Base-by-base conservation (phyloP, 2,888 invertebrate species). In the Drosophila affinis region DNA sequence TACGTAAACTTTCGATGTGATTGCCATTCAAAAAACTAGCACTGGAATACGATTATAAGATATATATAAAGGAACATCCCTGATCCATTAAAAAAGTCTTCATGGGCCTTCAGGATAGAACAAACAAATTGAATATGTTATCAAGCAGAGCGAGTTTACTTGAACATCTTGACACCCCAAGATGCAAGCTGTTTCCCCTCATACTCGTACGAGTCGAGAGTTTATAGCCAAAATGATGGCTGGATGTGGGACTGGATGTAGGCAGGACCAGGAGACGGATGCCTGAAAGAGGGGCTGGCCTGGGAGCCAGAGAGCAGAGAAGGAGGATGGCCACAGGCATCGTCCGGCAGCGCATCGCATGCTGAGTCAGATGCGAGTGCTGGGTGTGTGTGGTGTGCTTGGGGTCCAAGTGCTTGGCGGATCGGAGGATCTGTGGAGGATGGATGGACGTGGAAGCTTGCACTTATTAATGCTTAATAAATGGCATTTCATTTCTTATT, bases 401-500 rank as follows among this genome's bases (percentile, higher is more conserved):
- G 21, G 27, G 49, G 39, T 29, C 27, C 78, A 80, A 80, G 80
- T 83, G 80, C 80, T 77, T 68, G 62, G 77, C 77, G 75, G 79
- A 79, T 82, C 17, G 7, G 29, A 2, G 29, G 29, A 9, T 29
- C 29, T 29, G 29, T 45, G 27, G 34, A 45, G 56, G 70, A 72
- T 71, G 61, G 60, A 76, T 76, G 65, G 64, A 65, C 65, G 46
- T 75, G 87, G 76, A 82, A 60, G 81, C 89, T 91, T 90, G 91
- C 91, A 91, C 91, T 91, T 91, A 91, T 90, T 91, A 91, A 91
- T 91, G 91, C 91, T 91, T 91, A 91, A 91, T 91, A 91, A 91
- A 91, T 91, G 91, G 91, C 91, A 91, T 90, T 91, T 90, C 91
- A 91, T 91, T 91, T 91, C 89, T 90, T 90, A 91, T 90, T 90